Conservation (phyloP, 1,140 invertebrate species). For the Listronotus oregonensis region DNA sequence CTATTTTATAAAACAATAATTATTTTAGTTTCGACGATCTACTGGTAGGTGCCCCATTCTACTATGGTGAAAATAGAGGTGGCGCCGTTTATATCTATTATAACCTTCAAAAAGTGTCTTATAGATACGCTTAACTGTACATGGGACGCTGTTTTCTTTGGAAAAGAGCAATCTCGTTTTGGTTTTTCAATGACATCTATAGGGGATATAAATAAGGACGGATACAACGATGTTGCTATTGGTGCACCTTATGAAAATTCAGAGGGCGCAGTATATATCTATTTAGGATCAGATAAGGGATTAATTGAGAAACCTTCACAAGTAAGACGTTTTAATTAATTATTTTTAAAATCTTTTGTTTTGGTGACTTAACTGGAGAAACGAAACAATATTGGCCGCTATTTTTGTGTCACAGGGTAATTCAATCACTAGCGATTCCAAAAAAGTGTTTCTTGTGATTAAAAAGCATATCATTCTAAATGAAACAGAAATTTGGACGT, state of each 20-base stretch:
- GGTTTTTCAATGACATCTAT: conserved; percentile 84
- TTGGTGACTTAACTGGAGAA: no score
- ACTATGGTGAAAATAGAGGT: conserved; percentile 73
- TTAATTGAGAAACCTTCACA: conserved; percentile 77
- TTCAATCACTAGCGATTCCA: no score
- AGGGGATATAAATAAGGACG: conserved; percentile 91
- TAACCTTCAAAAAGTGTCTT: conserved; percentile 60
- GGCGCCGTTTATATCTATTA: conserved; percentile 91
- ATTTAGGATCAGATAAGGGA: conserved; percentile 77
- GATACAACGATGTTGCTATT: conserved; percentile 86
- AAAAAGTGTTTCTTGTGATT: no score
- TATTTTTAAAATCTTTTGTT: no score
- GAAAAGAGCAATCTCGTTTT: conserved; percentile 79
- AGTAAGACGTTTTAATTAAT: conserved; percentile 52
- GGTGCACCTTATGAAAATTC: conserved; percentile 89
- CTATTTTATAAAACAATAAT: neutral
- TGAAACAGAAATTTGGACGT: no score
- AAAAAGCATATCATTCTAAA: no score
- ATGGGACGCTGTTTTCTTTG: conserved; percentile 66
- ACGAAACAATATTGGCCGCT: no score
- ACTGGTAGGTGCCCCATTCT: conserved; percentile 90
- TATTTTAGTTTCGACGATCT: conserved; percentile 76
- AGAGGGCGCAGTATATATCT: conserved; percentile 85
- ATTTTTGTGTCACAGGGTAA: no score
- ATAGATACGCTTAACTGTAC: conserved; percentile 53